These are phyloP conservation scores for Danio albolineatus DNA, from an alignment of 2,797 vertebrate genomes.

Conservation along the genomic window DNA sequence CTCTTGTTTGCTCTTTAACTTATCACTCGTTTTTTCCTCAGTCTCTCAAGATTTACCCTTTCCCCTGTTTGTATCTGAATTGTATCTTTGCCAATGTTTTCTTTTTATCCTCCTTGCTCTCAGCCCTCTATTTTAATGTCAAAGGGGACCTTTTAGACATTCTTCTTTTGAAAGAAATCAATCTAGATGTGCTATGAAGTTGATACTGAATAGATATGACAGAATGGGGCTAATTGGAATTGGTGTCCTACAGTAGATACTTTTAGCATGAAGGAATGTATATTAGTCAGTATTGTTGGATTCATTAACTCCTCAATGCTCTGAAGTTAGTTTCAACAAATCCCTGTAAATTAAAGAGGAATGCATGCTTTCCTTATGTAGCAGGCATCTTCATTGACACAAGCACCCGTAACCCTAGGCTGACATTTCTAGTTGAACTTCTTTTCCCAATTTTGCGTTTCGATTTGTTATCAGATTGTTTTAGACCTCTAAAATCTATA, in stretches of 20 bases:
- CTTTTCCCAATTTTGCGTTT: too few relatives aligned
- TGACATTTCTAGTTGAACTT: too few relatives aligned
- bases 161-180: slow-evolving; percentile 22
- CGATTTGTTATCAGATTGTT: too few relatives aligned
- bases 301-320: too few relatives aligned
- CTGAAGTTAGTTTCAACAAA: too few relatives aligned
- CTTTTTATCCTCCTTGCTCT: neutral
- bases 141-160: neutral
- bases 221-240: neutral
- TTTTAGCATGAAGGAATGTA: neutral
- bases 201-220: neutral
- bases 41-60: slow-evolving; percentile 8
- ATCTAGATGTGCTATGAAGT: neutral
- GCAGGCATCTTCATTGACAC: too few relatives aligned
- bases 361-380: too few relatives aligned
- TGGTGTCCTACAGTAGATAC: neutral
- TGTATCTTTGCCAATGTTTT: slow-evolving; percentile 15
- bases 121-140: neutral
- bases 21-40: neutral
- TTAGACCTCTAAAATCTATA: too few relatives aligned
- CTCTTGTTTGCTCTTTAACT: slow-evolving; percentile 26
- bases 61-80: slow-evolving; percentile 2
- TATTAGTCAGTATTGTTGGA: too few relatives aligned
- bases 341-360: too few relatives aligned
- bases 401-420: too few relatives aligned